phyloP scores from a whole-genome alignment of 2,888 invertebrate species.

The Aleiodes leptofemur region DNA sequence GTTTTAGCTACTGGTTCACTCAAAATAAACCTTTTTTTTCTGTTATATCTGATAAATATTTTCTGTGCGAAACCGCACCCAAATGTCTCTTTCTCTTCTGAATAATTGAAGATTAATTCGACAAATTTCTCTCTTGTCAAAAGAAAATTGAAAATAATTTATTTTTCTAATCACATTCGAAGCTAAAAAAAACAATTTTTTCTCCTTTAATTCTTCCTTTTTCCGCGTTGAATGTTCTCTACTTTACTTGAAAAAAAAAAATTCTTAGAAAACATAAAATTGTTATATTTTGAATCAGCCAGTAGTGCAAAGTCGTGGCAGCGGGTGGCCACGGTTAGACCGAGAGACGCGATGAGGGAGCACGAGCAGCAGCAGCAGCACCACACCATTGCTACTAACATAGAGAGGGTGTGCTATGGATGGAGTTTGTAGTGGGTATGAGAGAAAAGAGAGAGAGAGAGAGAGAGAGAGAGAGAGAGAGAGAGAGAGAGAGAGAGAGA shows the following conservation, averaged over 20 bases:
- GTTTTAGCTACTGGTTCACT: slow-evolving; percentile 15
- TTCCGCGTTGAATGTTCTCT: neutral
- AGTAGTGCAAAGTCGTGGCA: slow-evolving; percentile 38
- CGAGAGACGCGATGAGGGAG: slow-evolving; percentile 44
- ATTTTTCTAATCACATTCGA: too few species aligned
- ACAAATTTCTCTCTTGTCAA: too few species aligned
- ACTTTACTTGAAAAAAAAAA: neutral
- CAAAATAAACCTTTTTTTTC: slow-evolving; percentile 22
- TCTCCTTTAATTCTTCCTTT: neutral
- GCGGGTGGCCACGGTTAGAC: slow-evolving; percentile 44
- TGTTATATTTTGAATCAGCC: slow-evolving; percentile 29
- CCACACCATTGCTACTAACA: slow-evolving; percentile 24
- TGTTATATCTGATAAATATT: too few species aligned
- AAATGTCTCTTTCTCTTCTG: too few species aligned
- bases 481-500: neutral
- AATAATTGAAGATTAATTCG: too few species aligned
- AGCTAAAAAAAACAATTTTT: too few species aligned
- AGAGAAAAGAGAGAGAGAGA: neutral
- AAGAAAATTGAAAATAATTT: too few species aligned
- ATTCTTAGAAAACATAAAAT: neutral
- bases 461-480: neutral
- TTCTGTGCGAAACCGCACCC: too few species aligned
- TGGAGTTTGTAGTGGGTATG: slow-evolving; percentile 16
- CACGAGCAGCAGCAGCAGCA: slow-evolving; percentile 41
- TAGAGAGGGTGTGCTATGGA: slow-evolving; percentile 36